These are phyloP conservation scores for Galaxea fascicularis DNA, from an alignment of 92 coral and sea anemone species.

Conservation along the genomic window DNA sequence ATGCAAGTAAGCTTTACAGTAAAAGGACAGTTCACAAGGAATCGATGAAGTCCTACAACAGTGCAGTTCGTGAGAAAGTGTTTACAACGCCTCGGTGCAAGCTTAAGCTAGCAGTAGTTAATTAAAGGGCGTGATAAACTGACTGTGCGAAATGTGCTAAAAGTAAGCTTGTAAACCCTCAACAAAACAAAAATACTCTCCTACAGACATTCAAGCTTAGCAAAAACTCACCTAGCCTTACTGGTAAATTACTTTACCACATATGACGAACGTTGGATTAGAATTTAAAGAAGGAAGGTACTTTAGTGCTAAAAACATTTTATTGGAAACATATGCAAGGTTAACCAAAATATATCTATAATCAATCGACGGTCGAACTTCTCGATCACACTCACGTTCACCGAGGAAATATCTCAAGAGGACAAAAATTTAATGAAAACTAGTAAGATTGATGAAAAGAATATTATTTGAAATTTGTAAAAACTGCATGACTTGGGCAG, in stretches of 20 bases:
- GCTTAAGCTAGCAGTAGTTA: no score
- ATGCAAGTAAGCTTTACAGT: no score
- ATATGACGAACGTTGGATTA: background rate
- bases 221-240: background rate
- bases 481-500: background rate
- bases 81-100: no score
- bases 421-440: background rate
- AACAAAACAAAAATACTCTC: no score
- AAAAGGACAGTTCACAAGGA: no score
- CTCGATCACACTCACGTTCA: slow-evolving; percentile 16
- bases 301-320: background rate
- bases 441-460: background rate
- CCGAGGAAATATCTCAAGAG: background rate
- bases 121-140: no score
- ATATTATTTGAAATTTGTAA: slow-evolving; percentile 7
- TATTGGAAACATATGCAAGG: no score
- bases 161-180: no score
- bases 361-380: background rate
- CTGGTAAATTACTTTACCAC: background rate
- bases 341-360: background rate
- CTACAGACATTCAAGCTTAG: background rate
- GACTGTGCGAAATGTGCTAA: no score
- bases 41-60: no score
- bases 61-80: no score
- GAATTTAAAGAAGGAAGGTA: background rate